phyloP scores from a whole-genome alignment of 2,113 vertebrate species.

The Daboia siamensis region DNA sequence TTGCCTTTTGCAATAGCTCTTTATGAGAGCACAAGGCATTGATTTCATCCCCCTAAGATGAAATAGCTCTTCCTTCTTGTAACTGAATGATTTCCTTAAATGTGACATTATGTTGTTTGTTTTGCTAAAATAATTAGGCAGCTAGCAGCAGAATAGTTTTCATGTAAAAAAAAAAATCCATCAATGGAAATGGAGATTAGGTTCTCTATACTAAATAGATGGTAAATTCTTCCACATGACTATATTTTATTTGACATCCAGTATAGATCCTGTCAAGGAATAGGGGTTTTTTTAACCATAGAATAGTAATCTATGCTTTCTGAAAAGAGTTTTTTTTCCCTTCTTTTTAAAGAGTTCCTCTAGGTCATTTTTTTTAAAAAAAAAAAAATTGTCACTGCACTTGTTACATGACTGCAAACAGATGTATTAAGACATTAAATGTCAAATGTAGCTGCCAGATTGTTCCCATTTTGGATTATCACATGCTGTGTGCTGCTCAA shows the following conservation, averaged over 20 bases:
- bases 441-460: not conserved
- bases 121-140: slow-evolving; percentile 26
- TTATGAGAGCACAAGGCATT: not conserved
- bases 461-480: not conserved
- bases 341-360: not conserved
- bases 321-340: not conserved
- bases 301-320: not conserved
- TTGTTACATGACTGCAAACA: not conserved
- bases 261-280: slow-evolving; percentile 5
- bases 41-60: not conserved
- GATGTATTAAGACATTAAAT: slow-evolving; percentile 4
- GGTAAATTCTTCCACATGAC: accelerated
- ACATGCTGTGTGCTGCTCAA: not conserved
- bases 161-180: slow-evolving; percentile 34
- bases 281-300: not conserved
- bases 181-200: slow-evolving; percentile 10
- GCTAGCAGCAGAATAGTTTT: slow-evolving; percentile 23
- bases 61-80: not conserved
- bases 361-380: too few relatives aligned
- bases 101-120: not conserved
- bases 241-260: not conserved
- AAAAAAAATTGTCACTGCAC: not conserved
- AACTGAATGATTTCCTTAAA: not conserved
- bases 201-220: accelerated
- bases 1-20: not conserved